Evolutionary conservation across 2,888 invertebrate genomes (phyloP).

Genomic region (Drosophila putrida): DNA sequence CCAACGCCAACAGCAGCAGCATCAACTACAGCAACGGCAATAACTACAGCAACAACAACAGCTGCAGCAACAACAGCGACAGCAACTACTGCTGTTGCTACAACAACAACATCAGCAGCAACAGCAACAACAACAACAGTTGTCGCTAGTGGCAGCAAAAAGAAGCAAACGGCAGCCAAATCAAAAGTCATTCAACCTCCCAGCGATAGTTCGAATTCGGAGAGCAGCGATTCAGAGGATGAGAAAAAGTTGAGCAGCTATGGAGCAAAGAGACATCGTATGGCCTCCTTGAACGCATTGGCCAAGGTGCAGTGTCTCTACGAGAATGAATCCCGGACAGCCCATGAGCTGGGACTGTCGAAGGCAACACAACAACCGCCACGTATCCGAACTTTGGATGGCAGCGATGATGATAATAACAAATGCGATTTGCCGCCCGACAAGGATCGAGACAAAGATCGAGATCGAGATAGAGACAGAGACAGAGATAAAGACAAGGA

Average conservation of each 20-base stretch:
- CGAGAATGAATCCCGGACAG: constrained; percentile 93
- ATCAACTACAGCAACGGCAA: constrained; percentile 13
- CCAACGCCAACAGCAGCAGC: constrained; percentile 9
- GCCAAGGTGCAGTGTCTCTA: constrained; percentile 96
- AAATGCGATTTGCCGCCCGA: constrained; percentile 33
- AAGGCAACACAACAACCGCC: constrained; percentile 86
- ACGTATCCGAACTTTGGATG: constrained; percentile 84
- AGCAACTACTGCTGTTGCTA: not conserved
- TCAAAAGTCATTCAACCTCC: constrained; percentile 13
- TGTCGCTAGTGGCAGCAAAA: constrained; percentile 9
- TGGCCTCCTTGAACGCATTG: constrained; percentile 94
- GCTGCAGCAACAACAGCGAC: constrained; percentile 4
- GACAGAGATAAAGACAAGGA: constrained; percentile 42
- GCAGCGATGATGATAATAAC: constrained; percentile 86
- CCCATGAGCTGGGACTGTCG: constrained; percentile 87
- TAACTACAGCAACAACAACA: constrained; percentile 9
- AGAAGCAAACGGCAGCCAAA: constrained; percentile 29
- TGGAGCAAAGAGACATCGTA: constrained; percentile 93
- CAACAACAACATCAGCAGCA: not conserved
- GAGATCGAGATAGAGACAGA: constrained; percentile 27
- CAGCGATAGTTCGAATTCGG: constrained; percentile 55
- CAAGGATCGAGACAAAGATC: constrained; percentile 34
- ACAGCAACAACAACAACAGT: constrained; percentile 14
- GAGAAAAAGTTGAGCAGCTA: constrained; percentile 83
- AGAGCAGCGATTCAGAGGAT: constrained; percentile 81